A percentile compares a stretch with the other conserved stretches of the same genome.
Evolutionary conservation across 2,888 invertebrate species (phyloP).

Genomic region (Idaea aversata): DNA sequence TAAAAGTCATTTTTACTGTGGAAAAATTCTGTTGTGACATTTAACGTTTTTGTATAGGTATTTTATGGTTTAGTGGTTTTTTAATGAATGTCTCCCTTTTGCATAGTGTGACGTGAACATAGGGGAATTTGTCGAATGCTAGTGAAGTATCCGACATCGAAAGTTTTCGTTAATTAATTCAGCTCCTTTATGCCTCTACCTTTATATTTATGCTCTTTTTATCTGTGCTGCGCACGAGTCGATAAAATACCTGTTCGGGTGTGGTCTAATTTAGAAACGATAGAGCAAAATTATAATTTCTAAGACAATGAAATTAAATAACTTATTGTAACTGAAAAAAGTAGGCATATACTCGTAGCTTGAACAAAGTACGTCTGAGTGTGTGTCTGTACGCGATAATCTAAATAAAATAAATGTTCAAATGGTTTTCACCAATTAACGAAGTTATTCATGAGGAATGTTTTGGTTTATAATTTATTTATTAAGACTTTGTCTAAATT

Average conservation of each 20-base stretch:
- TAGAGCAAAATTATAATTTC: neutral
- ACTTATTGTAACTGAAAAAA: no score
- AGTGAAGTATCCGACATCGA: conserved; percentile 63
- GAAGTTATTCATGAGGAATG: no score
- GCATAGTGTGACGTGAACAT: conserved; percentile 41
- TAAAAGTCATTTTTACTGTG: no score
- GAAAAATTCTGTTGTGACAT: no score
- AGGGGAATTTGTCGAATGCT: conserved; percentile 66
- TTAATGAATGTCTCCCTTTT: conserved; percentile 30
- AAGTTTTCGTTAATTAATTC: conserved; percentile 73
- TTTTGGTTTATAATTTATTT: no score
- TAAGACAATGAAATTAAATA: no score
- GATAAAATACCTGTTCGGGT: conserved; percentile 59
- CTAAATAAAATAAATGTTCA: no score
- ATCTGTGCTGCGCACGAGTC: conserved; percentile 70
- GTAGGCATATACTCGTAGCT: no score
- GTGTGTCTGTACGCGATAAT: no score
- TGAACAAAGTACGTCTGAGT: no score
- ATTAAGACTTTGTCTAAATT: no score
- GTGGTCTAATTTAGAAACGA: conserved; percentile 27
- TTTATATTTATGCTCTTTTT: conserved; percentile 70
- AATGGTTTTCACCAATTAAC: no score
- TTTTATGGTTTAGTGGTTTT: conserved; percentile 8
- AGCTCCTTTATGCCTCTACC: conserved; percentile 65
- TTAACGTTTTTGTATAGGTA: neutral